Evolutionary conservation across 2,113 vertebrate species (phyloP).

Genomic region (Axis porcinus): DNA sequence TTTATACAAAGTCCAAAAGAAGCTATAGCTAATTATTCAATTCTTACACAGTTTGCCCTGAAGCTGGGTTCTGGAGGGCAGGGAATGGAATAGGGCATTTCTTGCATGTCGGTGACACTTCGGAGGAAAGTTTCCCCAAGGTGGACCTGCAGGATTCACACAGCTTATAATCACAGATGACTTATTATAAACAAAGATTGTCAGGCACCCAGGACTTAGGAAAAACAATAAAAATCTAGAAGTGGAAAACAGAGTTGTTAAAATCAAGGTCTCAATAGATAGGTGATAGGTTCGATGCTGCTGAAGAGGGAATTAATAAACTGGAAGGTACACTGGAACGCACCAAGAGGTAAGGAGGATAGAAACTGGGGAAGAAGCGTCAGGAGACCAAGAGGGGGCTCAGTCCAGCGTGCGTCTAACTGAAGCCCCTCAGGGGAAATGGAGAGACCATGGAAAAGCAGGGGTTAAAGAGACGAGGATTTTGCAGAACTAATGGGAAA

Average conservation of each 20-base stretch:
- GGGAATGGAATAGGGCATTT: neutral
- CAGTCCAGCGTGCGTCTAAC: accelerated
- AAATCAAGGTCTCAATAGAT: neutral
- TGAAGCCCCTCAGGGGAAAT: neutral
- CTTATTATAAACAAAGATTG: neutral
- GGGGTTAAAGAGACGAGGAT: neutral
- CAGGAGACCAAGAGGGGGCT: neutral
- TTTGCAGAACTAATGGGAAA: neutral
- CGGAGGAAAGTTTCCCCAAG: too few species aligned
- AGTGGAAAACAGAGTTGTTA: neutral
- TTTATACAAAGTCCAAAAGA: neutral
- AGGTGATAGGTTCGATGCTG: accelerated
- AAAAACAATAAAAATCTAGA: neutral
- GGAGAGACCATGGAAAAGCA: neutral
- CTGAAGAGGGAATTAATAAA: neutral
- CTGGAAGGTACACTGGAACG: neutral
- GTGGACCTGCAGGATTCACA: neutral
- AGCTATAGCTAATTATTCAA: neutral
- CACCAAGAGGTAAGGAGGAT: accelerated
- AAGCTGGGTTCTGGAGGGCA: neutral
- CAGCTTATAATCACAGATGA: neutral
- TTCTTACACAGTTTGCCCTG: neutral
- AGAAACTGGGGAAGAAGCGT: neutral
- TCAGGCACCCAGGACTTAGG: neutral
- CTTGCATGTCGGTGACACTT: neutral